phyloP scores from a whole-genome alignment of 1,140 invertebrate genomes.

The Schlechtendalia chinensis region DNA sequence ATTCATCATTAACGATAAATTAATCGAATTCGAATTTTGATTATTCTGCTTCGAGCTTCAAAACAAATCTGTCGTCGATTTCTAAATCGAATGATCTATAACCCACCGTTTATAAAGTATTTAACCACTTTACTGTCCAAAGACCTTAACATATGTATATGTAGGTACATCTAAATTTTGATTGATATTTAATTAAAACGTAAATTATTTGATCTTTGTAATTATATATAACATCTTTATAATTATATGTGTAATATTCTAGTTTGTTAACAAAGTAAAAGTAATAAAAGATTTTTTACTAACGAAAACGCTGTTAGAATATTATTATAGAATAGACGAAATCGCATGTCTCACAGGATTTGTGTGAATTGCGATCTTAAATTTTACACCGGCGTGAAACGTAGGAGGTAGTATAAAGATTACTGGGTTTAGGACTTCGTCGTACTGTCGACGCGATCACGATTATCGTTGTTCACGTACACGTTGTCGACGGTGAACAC shows the following conservation, averaged over 20 bases:
- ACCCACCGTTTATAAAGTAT: slow-evolving; percentile 3
- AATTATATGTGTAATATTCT: not conserved
- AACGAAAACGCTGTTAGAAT: not conserved
- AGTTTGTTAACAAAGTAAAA: too few species aligned
- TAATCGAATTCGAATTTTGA: too few species aligned
- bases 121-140: not conserved
- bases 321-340: not conserved
- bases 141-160: not conserved
- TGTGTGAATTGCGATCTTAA: not conserved
- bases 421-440: too few species aligned
- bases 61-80: not conserved
- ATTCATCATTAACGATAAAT: not conserved
- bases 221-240: not conserved
- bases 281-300: not conserved
- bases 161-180: too few species aligned
- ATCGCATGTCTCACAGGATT: too few species aligned
- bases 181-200: not conserved
- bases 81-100: not conserved
- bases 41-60: not conserved
- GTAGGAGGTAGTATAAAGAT: not conserved
- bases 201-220: not conserved
- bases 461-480: not conserved
- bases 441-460: not conserved
- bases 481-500: slow-evolving; percentile 10
- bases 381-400: not conserved